phyloP scores from a whole-genome alignment of 2,797 vertebrate species.

The Geotrypetes seraphini region DNA sequence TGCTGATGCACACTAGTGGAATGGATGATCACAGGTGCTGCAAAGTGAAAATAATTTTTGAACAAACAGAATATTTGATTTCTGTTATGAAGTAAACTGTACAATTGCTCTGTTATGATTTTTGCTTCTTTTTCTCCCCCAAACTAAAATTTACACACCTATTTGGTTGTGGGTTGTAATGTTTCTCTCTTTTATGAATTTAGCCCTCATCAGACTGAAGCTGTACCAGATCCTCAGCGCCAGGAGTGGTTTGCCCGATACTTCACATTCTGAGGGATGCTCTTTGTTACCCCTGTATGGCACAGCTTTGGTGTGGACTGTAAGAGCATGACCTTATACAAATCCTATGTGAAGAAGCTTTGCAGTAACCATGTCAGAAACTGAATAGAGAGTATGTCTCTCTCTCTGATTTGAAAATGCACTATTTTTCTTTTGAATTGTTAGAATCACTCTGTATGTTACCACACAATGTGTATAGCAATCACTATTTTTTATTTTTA shows the following conservation, averaged over 20 bases:
- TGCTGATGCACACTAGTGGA: constrained; percentile 46
- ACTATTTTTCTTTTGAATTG: constrained; percentile 52
- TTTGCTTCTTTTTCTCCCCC: constrained; percentile 1
- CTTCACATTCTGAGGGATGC: constrained; percentile 87
- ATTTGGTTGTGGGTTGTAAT: constrained; percentile 33
- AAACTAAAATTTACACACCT: no score
- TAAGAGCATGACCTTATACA: constrained; percentile 74
- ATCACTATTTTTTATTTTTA: constrained; percentile 58
- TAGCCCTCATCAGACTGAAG: constrained; percentile 92
- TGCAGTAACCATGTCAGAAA: constrained; percentile 47
- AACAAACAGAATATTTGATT: no score
- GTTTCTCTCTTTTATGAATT: constrained; percentile 42
- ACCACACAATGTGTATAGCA: constrained; percentile 51
- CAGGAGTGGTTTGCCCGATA: constrained; percentile 98
- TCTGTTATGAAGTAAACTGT: no score
- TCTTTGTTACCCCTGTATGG: constrained; percentile 29
- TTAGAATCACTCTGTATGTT: constrained; percentile 49
- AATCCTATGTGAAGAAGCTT: constrained; percentile 43
- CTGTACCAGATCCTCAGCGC: constrained; percentile 83
- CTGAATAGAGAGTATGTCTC: constrained; percentile 58
- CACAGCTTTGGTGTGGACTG: constrained; percentile 44
- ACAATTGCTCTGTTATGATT: no score
- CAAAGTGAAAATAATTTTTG: constrained; percentile 21
- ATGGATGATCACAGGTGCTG: constrained; percentile 31
- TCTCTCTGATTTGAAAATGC: constrained; percentile 50